Evolutionary conservation across 2,888 invertebrate species (phyloP).

Genomic region (Ashinkailepas kermadecensis): DNA sequence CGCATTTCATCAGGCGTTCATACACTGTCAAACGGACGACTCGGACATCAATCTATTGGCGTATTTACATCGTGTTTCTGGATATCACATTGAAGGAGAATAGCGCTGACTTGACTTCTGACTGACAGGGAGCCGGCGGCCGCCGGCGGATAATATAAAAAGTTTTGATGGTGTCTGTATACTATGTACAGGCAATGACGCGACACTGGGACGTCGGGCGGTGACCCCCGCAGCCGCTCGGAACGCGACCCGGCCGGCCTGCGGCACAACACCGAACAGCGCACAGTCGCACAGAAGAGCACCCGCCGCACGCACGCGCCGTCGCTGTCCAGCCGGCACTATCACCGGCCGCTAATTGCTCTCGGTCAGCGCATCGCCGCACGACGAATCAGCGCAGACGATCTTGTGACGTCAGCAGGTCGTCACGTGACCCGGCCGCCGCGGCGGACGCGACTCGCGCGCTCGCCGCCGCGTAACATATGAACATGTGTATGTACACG

Average conservation of each 20-base stretch:
- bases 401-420: too few relatives aligned
- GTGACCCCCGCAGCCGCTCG: too few relatives aligned
- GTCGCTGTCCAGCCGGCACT: too few relatives aligned
- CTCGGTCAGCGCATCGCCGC: too few relatives aligned
- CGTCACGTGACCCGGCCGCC: background rate
- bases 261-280: too few relatives aligned
- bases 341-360: too few relatives aligned
- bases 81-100: slow-evolving; percentile 17
- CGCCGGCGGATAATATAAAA: slow-evolving; percentile 2
- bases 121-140: background rate
- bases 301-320: too few relatives aligned
- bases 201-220: too few relatives aligned
- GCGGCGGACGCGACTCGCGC: background rate
- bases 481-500: slow-evolving; percentile 9
- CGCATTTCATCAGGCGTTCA: slow-evolving; percentile 1
- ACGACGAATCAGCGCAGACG: too few relatives aligned
- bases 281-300: too few relatives aligned
- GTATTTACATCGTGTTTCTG: slow-evolving; percentile 13
- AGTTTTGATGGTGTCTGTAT: slow-evolving; percentile 7
- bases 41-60: slow-evolving; percentile 21
- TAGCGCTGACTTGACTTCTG: background rate
- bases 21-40: slow-evolving; percentile 6
- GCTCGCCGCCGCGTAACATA: background rate
- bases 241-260: too few relatives aligned
- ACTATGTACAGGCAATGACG: slow-evolving; percentile 1